phyloP scores from a whole-genome alignment of 2,888 invertebrate species.

The Drosophila neoperkinsi region DNA sequence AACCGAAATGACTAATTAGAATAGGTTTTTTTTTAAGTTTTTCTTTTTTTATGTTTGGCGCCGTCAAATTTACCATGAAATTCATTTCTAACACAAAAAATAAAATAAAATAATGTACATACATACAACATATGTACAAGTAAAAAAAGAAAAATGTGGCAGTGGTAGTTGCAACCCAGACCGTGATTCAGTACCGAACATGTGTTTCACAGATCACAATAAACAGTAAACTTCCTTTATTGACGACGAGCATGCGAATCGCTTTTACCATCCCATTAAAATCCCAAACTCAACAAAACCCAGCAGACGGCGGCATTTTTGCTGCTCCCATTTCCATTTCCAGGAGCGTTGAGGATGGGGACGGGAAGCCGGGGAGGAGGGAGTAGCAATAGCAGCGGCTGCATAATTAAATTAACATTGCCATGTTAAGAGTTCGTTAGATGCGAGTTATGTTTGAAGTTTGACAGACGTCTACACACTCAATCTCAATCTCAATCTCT shows the following conservation, averaged over 20 bases:
- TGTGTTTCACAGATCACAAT: constrained; percentile 37
- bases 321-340: constrained; percentile 6
- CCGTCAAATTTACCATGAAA: constrained; percentile 38
- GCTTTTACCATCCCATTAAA: constrained; percentile 41
- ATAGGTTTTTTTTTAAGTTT: neutral
- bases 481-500: no score
- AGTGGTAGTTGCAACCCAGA: neutral
- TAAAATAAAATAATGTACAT: neutral
- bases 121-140: neutral
- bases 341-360: neutral
- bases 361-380: neutral
- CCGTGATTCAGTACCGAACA: constrained; percentile 25
- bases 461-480: constrained; percentile 28
- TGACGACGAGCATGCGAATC: constrained; percentile 7
- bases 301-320: constrained; percentile 3
- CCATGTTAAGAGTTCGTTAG: constrained; percentile 47
- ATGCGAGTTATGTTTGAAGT: constrained; percentile 18
- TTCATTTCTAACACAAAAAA: constrained; percentile 11
- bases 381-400: neutral
- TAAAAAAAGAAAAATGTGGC: neutral
- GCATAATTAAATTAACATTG: constrained; percentile 72
- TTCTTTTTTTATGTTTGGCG: constrained; percentile 5
- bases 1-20: constrained; percentile 1
- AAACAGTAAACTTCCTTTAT: constrained; percentile 57
- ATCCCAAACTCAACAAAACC: neutral